phyloP scores from a whole-genome alignment of 2,113 vertebrate species.

The Rafetus swinhoei region DNA sequence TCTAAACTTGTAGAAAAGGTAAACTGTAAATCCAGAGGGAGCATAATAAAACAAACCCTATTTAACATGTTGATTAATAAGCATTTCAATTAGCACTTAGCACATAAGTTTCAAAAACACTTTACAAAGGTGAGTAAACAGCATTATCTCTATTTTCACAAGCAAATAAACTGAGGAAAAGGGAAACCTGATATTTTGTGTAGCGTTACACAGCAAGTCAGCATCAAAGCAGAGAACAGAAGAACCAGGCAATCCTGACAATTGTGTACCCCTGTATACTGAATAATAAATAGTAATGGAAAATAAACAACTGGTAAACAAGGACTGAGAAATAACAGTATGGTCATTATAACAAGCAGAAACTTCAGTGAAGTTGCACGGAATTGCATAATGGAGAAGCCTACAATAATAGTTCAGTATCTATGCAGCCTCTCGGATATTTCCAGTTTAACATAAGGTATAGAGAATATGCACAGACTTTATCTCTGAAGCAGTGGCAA shows the following conservation, averaged over 20 bases:
- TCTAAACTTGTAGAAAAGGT: not conserved
- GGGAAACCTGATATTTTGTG: not conserved
- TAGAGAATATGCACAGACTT: not conserved
- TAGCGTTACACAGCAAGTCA: not conserved
- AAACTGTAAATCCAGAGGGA: not conserved
- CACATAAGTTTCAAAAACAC: not conserved
- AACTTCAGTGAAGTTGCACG: not conserved
- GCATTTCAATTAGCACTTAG: not conserved
- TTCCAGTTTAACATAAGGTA: not conserved
- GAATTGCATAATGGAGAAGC: fast-evolving
- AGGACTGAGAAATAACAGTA: not conserved
- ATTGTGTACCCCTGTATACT: not conserved
- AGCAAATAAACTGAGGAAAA: not conserved
- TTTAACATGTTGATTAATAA: not conserved
- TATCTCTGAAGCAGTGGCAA: fast-evolving
- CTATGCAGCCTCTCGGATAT: not conserved
- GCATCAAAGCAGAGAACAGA: not conserved
- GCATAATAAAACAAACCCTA: not conserved
- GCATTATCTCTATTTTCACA: not conserved
- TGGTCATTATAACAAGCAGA: not conserved
- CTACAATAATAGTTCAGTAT: not conserved
- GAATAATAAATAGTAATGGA: not conserved
- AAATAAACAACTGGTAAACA: not conserved
- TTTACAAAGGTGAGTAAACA: not conserved
- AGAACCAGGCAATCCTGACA: fast-evolving